Evolutionary conservation across 2,113 vertebrate genomes (phyloP).

Genomic region (Corydoras maculifer): DNA sequence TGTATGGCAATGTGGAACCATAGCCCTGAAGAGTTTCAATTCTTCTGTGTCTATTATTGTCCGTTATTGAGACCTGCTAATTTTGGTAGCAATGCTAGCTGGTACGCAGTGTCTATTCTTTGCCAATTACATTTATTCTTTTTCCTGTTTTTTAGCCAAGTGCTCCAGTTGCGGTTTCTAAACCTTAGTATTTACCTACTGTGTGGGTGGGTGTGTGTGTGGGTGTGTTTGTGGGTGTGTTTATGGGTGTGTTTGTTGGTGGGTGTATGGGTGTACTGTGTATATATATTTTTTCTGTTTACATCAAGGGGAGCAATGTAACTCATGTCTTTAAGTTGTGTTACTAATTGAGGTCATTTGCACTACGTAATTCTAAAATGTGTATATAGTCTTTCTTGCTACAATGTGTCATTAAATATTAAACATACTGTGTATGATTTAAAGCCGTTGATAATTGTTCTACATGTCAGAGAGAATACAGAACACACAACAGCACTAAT

Average conservation of each 20-base stretch:
- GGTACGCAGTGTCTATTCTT: neutral
- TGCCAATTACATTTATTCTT: neutral
- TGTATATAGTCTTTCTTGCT: slow-evolving; percentile 77
- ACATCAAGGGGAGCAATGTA: slow-evolving; percentile 67
- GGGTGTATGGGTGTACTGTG: neutral
- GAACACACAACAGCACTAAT: no score
- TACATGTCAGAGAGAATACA: neutral
- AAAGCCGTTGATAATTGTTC: slow-evolving; percentile 56
- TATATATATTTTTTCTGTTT: slow-evolving; percentile 41
- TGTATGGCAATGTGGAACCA: slow-evolving; percentile 16
- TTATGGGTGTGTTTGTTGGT: no score
- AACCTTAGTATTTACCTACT: no score
- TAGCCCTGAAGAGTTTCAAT: neutral
- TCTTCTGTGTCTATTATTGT: slow-evolving; percentile 16
- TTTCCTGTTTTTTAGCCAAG: no score
- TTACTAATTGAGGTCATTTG: slow-evolving; percentile 75
- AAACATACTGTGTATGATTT: slow-evolving; percentile 73
- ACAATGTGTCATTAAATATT: slow-evolving; percentile 40
- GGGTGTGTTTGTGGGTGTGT: no score
- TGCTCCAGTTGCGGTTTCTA: no score
- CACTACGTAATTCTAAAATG: slow-evolving; percentile 70
- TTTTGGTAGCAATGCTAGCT: no score
- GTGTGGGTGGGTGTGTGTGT: no score
- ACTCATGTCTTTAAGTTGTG: slow-evolving; percentile 79
- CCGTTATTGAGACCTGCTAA: neutral